Evolutionary conservation across 2,113 vertebrate species (phyloP).

Genomic region (Oreochromis niloticus): DNA sequence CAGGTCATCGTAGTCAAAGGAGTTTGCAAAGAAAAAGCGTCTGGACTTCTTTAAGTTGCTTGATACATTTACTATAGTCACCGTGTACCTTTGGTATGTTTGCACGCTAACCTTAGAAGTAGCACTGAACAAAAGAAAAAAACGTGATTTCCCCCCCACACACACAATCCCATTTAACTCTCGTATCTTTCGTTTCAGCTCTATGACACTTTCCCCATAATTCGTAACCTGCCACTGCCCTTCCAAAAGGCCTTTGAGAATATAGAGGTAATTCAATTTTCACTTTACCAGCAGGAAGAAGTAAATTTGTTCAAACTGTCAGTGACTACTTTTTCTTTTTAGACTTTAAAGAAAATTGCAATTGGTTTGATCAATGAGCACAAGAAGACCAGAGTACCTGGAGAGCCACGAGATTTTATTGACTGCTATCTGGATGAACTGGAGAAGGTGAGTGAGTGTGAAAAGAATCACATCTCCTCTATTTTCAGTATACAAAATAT

Average conservation of each 20-base stretch:
- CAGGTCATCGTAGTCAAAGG: slow-evolving; percentile 9
- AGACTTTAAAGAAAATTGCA: not conserved
- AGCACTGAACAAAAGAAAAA: too few relatives aligned
- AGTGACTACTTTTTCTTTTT: not conserved
- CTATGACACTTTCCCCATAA: not conserved
- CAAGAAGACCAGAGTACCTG: slow-evolving; percentile 23
- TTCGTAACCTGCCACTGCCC: not conserved
- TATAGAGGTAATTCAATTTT: not conserved
- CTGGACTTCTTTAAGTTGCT: not conserved
- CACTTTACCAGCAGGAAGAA: not conserved
- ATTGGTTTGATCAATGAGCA: not conserved
- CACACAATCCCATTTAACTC: not conserved
- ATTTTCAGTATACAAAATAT: not conserved
- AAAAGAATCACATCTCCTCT: not conserved
- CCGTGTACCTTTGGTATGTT: too few relatives aligned
- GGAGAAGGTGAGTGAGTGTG: slow-evolving; percentile 14
- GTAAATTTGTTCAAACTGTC: not conserved
- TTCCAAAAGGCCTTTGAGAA: slow-evolving; percentile 22
- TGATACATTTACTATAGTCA: too few relatives aligned
- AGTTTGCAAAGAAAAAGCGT: not conserved
- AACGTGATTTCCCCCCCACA: not conserved
- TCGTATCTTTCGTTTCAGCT: not conserved
- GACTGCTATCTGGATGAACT: too few relatives aligned
- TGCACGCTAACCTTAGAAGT: too few relatives aligned
- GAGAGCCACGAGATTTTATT: slow-evolving; percentile 37